These are phyloP conservation scores for Tribolium madens DNA, from an alignment of 1,140 invertebrate species.

Conservation along the genomic window DNA sequence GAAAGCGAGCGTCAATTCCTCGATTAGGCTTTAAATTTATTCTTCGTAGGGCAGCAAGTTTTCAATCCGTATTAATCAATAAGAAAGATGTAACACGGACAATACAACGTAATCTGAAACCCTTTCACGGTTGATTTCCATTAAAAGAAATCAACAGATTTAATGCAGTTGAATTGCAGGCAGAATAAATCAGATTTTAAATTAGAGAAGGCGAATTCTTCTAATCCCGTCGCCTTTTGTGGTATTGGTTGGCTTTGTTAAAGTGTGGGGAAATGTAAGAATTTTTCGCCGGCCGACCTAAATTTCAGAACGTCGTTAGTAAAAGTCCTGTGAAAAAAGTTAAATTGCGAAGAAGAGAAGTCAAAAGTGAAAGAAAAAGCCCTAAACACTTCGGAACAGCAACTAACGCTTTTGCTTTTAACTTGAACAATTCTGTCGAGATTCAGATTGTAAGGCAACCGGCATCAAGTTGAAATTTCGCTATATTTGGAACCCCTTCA, in stretches of 20 bases:
- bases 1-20: constrained; percentile 20
- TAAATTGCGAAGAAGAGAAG: constrained; percentile 34
- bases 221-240: constrained; percentile 39
- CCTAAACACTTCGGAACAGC: constrained; percentile 36
- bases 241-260: constrained; percentile 16
- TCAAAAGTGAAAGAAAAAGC: constrained; percentile 35
- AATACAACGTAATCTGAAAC: constrained; percentile 32
- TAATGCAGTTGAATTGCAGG: constrained; percentile 45
- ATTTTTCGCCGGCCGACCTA: constrained; percentile 24
- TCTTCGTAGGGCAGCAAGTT: constrained; percentile 15
- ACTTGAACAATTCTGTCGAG: constrained; percentile 34
- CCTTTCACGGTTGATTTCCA: constrained; percentile 41
- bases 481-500: constrained; percentile 5
- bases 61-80: constrained; percentile 5
- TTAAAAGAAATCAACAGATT: constrained; percentile 32
- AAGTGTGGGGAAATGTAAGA: constrained; percentile 24
- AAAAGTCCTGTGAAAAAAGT: constrained; percentile 27
- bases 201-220: constrained; percentile 41
- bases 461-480: constrained; percentile 18
- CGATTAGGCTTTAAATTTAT: constrained; percentile 19
- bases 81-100: constrained; percentile 19
- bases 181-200: constrained; percentile 48
- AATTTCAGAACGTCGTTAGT: constrained; percentile 39
- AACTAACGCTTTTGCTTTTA: constrained; percentile 37
- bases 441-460: constrained; percentile 34